Evolutionary conservation across 2,797 vertebrate genomes (phyloP), one percentile per base, ranked within the genome.

Genomic region (Gadopsis marmoratus): DNA sequence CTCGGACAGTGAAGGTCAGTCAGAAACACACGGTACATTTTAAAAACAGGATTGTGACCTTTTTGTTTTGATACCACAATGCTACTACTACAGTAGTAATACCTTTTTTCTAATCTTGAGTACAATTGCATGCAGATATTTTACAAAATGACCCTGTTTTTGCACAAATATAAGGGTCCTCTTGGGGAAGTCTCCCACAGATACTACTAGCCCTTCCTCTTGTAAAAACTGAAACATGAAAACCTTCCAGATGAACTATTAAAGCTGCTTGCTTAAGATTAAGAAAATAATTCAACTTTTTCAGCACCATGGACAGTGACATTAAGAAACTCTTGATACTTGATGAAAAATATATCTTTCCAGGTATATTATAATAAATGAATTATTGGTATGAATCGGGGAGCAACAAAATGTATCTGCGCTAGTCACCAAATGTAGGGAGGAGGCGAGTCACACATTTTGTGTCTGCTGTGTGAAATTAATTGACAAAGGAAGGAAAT

Each of bases 1-100:
- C 88, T 99, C 98, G 0, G 93, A 95, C 7, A 99, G 97, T 0
- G 96, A 98, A 84, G 97, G 98, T 99, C 86, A 94, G 95, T 83
- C 78, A 33, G 4, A 54, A 45, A 48, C 59, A 31, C 53, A 37
- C 50, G 9, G n/a, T 1, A 26, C n/a, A 35, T 3, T 1, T 29
- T 7, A 2, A 8, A 3, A 59, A 21, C 31, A 19, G 7, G 13
- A 19, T 4, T n/a, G 4, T 31, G 26, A 41, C 21, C 21, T 31
- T 72, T 41, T 21, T 26, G 17, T n/a, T 48, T 23, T 63, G 23
- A 14, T 35, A 29, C 8, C 29, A 35, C n/a, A 37, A 7, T 23
- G 47, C 6, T n/a, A n/a, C n/a, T n/a, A n/a, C n/a, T n/a, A n/a
- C n/a, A n/a, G n/a, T n/a, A n/a, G 5, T 43, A 55, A 19, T 21